These are phyloP conservation scores for Tragelaphus scriptus DNA, from an alignment of 2,113 vertebrate species.

Conservation along the genomic window DNA sequence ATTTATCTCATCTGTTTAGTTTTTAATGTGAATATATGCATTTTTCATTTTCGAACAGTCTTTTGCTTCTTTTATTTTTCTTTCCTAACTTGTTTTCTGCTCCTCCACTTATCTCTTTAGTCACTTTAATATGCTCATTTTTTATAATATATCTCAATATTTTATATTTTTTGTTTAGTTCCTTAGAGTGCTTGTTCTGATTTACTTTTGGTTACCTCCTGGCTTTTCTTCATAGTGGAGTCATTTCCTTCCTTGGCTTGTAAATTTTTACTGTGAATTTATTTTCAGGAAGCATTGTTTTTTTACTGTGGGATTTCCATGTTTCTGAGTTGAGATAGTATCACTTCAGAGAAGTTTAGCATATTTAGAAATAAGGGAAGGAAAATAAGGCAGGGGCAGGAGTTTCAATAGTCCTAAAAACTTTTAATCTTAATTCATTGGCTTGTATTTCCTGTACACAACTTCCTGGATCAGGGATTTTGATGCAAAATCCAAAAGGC, in stretches of 20 bases:
- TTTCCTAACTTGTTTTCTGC: neutral
- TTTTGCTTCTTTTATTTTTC: neutral
- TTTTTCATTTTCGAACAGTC: conserved; percentile 13
- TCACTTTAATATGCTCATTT: neutral
- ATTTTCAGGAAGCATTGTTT: conserved; percentile 18
- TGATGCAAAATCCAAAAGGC: neutral
- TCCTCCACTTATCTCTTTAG: neutral
- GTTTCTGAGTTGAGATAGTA: neutral
- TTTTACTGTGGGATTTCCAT: neutral
- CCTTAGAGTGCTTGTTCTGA: neutral
- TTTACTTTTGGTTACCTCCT: neutral
- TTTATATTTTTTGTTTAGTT: neutral
- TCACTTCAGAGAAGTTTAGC: neutral
- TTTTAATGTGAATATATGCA: conserved; percentile 21
- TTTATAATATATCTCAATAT: neutral
- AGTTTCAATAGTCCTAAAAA: neutral
- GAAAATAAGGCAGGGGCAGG: neutral
- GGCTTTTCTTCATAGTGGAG: neutral
- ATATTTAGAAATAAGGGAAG: neutral
- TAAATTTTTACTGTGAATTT: neutral
- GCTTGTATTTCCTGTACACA: neutral
- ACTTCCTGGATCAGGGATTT: neutral
- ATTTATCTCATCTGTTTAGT: neutral
- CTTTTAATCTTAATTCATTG: neutral
- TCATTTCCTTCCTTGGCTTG: neutral